Conservation (phyloP, 64 coral and sea anemone species). For the Cladopsammia gracilis region DNA sequence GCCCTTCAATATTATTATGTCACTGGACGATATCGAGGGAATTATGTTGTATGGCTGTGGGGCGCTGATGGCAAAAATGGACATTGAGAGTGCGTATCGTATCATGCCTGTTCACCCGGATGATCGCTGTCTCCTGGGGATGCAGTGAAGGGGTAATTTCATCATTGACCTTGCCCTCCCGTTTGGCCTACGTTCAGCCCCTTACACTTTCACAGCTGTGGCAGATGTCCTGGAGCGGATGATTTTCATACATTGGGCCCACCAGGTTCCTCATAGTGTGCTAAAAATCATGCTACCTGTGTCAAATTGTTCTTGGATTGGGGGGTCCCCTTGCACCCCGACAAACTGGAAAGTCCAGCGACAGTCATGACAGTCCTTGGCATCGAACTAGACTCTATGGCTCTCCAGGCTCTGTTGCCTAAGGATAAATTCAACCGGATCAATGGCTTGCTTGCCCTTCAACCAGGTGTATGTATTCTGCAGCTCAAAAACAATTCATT, state of each 20-base stretch:
- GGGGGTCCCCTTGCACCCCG: neutral
- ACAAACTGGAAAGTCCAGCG: no score
- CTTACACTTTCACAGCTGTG: constrained; percentile 34
- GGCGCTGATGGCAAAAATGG: constrained; percentile 43
- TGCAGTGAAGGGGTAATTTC: constrained; percentile 42
- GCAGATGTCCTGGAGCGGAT: constrained; percentile 11
- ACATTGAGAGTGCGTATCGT: constrained; percentile 24
- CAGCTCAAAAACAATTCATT: constrained; percentile 22
- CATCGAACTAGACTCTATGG: neutral
- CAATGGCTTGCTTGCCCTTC: neutral
- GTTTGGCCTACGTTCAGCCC: constrained; percentile 42
- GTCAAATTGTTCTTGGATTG: neutral
- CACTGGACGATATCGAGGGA: constrained; percentile 22
- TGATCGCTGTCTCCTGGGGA: constrained; percentile 31
- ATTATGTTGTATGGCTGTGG: constrained; percentile 18
- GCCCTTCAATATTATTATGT: no score
- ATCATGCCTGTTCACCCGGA: constrained; percentile 42
- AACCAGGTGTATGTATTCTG: constrained; percentile 16
- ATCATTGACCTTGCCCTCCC: constrained; percentile 41
- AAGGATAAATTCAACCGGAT: constrained; percentile 25
- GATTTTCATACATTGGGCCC: constrained; percentile 3
- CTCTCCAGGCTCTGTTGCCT: constrained; percentile 1
- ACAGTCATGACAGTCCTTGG: no score
- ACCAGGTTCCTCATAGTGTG: no score
- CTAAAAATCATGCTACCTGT: no score